Evolutionary conservation across 2,113 vertebrate genomes (phyloP).

Genomic region (Turnix velox): DNA sequence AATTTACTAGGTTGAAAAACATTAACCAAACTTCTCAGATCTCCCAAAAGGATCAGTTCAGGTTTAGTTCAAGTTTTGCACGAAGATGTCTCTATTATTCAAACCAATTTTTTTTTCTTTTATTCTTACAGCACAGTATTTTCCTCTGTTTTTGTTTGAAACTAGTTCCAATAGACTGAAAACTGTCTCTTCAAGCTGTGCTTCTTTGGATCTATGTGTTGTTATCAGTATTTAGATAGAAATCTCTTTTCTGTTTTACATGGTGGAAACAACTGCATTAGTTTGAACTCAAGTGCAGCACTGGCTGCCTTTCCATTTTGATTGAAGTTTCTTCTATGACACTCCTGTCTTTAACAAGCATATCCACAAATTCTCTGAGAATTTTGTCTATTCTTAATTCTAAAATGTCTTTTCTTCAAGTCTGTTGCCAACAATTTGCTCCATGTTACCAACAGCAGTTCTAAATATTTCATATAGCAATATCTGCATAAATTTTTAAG

Average conservation of each 20-base stretch:
- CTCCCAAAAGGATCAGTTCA: neutral
- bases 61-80: slow-evolving; percentile 17
- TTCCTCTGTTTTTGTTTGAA: neutral
- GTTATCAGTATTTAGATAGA: neutral
- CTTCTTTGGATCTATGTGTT: neutral
- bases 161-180: neutral
- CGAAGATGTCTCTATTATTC: neutral
- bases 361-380: neutral
- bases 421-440: neutral
- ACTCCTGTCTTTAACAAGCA: neutral
- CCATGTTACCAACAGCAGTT: neutral
- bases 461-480: neutral
- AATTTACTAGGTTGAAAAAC: slow-evolving; percentile 44
- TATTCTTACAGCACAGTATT: neutral
- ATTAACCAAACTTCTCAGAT: slow-evolving; percentile 36
- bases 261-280: neutral
- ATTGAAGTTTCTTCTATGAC: neutral
- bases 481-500: neutral
- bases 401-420: neutral
- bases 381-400: neutral
- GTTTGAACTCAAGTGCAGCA: neutral
- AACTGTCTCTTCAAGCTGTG: neutral
- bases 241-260: neutral
- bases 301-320: neutral
- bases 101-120: neutral